phyloP scores from a whole-genome alignment of 1,140 invertebrate genomes.

The Drosophila willistoni region DNA sequence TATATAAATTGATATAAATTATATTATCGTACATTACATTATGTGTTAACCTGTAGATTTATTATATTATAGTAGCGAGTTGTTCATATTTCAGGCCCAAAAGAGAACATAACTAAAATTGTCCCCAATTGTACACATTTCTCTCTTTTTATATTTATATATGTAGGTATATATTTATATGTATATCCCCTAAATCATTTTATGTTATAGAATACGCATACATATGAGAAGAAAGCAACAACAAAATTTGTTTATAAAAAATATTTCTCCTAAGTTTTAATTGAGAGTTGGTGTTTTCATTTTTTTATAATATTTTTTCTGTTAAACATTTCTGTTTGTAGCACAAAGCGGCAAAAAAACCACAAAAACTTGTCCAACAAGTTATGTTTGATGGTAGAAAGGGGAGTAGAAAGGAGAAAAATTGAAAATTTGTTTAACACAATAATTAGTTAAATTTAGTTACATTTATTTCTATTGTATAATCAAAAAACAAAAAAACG shows the following conservation, averaged over 20 bases:
- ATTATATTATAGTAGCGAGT: constrained; percentile 45
- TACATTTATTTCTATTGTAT: constrained; percentile 72
- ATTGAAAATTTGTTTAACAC: constrained; percentile 26
- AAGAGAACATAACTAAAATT: constrained; percentile 2
- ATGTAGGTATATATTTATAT: constrained; percentile 14
- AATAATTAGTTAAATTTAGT: constrained; percentile 76
- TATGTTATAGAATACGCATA: constrained; percentile 74
- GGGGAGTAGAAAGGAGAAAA: not conserved
- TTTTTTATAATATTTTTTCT: constrained; percentile 43
- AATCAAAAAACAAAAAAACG: constrained; percentile 44
- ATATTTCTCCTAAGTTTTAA: constrained; percentile 38
- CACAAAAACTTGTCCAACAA: constrained; percentile 70
- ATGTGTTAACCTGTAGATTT: constrained; percentile 42
- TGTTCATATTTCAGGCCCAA: constrained; percentile 30
- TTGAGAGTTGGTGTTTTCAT: constrained; percentile 23
- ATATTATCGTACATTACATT: constrained; percentile 37
- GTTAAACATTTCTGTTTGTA: constrained; percentile 65
- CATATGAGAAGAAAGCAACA: constrained; percentile 57
- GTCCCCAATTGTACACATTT: constrained; percentile 43
- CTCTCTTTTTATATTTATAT: constrained; percentile 28
- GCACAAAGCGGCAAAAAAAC: constrained; percentile 58
- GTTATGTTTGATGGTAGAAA: constrained; percentile 41
- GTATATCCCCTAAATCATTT: constrained; percentile 37
- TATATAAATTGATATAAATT: constrained; percentile 47
- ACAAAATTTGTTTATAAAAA: constrained; percentile 63